Percentiles rank a stretch among this genome's conserved stretches.
Evolutionary conservation across 2,113 vertebrate species (phyloP).

Genomic region (Camelus dromedarius): DNA sequence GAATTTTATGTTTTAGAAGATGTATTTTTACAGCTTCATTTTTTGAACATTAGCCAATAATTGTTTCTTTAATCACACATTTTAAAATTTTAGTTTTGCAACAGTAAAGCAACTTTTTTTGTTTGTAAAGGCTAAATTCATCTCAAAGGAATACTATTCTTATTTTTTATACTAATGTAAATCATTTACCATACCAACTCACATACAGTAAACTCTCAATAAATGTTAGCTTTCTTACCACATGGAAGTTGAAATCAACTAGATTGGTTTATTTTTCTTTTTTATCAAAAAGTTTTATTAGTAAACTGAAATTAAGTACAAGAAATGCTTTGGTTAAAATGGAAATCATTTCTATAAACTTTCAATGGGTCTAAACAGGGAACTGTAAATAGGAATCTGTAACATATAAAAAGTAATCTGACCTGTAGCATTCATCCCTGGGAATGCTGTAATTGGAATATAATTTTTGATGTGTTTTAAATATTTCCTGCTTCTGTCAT

Average conservation of each 20-base stretch:
- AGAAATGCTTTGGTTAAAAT: slow-evolving; percentile 67
- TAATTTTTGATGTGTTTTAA: slow-evolving; percentile 82
- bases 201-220: slow-evolving; percentile 69
- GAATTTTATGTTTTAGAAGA: slow-evolving; percentile 33
- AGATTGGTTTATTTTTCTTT: slow-evolving; percentile 56
- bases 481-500: slow-evolving; percentile 79
- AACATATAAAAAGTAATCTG: slow-evolving; percentile 69
- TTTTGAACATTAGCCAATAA: slow-evolving; percentile 29
- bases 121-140: slow-evolving; percentile 55
- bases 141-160: slow-evolving; percentile 58
- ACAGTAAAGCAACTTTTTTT: slow-evolving; percentile 50
- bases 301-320: slow-evolving; percentile 71
- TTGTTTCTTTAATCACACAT: slow-evolving; percentile 58
- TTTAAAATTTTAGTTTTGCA: slow-evolving; percentile 65
- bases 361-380: slow-evolving; percentile 65
- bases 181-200: slow-evolving; percentile 65
- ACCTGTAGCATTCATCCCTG: slow-evolving; percentile 56
- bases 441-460: slow-evolving; percentile 79
- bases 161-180: slow-evolving; percentile 68
- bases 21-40: slow-evolving; percentile 57
- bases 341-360: slow-evolving; percentile 80
- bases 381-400: slow-evolving; percentile 75
- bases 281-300: slow-evolving; percentile 74
- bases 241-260: slow-evolving; percentile 68
- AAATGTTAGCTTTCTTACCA: slow-evolving; percentile 65